Base-by-base conservation (phyloP, 2,888 invertebrate species). In the Ochropacha duplaris region DNA sequence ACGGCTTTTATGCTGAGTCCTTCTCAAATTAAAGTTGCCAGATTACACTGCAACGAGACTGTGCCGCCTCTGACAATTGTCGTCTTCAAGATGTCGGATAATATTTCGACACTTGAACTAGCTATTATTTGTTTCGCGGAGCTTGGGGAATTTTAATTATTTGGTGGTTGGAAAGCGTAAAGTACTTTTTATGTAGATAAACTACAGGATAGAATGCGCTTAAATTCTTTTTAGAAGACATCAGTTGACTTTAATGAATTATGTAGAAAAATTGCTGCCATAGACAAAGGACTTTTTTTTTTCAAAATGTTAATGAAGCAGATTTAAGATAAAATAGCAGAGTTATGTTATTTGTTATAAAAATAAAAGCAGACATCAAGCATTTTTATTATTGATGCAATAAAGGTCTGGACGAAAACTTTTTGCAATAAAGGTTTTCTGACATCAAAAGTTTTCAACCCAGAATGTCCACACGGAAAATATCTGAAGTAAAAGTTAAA, bases 11-110 rank as follows among this genome's bases (percentile, higher is more conserved):
- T 80, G 78, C 77, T 75, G 73, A 71, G 68, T 69, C 70, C 69
- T 71, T 71, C 78, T 81, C 68, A 68, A 76, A 84, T 86, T 83
- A 83, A 82, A 81, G 77, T 82, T 82, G 78, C 74, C 73, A 73
- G 77, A 81, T 79, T 82, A 83, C 78, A 79, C 72, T 79, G 79
- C 72, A 74, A 69, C 64, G 57, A 64, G 66, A 57, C 51, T 39
- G 36, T 24, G 31, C 8, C 52, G 52, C 26, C 31, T 65, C 69
- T 60, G 64, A 76, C 76, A 71, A 74, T 71, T 74, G 65, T 66
- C 54, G 62, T 63, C 57, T 58, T 65, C 66, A 50, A 50, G 58
- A 51, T 57, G 57, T 44, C 52, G 31, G 52, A 52, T 52, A 34
- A 52, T 52, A 52, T 52, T 52, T 52, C 52, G 31, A 52, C 52